Conservation (phyloP, 2,113 vertebrate species). For the Mastomys natalensis region DNA sequence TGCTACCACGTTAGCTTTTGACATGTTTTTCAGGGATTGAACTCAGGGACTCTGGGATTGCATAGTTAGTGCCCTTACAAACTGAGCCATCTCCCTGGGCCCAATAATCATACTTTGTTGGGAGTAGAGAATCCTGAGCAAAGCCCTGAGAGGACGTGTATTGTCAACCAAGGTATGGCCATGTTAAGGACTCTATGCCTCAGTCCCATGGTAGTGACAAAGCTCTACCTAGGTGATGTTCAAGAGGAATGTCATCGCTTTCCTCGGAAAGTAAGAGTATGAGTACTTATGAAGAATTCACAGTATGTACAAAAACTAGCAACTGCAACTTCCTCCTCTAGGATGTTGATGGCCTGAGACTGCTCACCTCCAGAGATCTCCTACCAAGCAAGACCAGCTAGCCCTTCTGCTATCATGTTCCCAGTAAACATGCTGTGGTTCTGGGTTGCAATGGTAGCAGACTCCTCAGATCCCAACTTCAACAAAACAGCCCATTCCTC, state of each 20-base stretch:
- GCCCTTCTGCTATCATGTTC: background rate
- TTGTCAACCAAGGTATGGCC: background rate
- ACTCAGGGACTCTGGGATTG: background rate
- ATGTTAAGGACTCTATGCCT: background rate
- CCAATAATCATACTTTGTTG: background rate
- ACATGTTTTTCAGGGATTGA: background rate
- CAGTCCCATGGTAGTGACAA: background rate
- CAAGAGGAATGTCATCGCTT: too few species aligned
- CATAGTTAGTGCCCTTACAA: background rate
- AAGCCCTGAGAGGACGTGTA: background rate
- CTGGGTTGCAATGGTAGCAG: background rate
- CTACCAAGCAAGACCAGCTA: background rate
- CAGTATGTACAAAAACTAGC: background rate
- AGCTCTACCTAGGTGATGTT: too few species aligned
- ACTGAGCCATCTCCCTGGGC: background rate
- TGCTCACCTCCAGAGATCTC: background rate
- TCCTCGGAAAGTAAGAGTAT: background rate
- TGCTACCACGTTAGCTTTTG: background rate
- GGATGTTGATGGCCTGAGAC: background rate
- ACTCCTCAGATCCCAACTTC: background rate
- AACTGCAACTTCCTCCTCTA: background rate
- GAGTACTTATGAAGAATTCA: background rate
- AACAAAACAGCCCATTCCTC: background rate
- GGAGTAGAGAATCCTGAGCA: background rate
- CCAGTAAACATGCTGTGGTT: background rate